These are phyloP conservation scores for Psilopsiagon aymara DNA, from an alignment of 2,113 vertebrate species.

Conservation along the genomic window DNA sequence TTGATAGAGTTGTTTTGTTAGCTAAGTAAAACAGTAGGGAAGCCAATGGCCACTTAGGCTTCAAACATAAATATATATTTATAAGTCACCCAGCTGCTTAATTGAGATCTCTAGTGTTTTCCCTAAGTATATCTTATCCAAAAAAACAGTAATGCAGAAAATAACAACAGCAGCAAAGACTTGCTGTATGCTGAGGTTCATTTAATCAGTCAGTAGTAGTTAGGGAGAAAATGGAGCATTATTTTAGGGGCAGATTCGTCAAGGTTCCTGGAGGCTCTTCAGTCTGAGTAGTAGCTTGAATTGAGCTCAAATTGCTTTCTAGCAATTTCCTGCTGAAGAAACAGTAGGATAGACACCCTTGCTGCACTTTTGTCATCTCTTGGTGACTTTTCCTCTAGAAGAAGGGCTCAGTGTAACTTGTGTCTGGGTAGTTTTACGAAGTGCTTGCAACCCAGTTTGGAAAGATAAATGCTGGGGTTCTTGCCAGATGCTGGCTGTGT, in stretches of 20 bases:
- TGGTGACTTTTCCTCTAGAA: not conserved
- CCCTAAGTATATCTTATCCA: constrained; percentile 67
- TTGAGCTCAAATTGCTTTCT: not conserved
- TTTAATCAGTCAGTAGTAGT: constrained; percentile 63
- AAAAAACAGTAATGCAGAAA: constrained; percentile 67
- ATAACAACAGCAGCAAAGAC: constrained; percentile 58
- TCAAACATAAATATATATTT: constrained; percentile 87
- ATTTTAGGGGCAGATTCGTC: not conserved
- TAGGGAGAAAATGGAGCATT: constrained; percentile 39
- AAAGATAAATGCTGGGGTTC: constrained; percentile 12
- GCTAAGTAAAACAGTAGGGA: constrained; percentile 90
- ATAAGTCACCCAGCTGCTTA: constrained; percentile 84
- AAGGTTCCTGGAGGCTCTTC: not conserved
- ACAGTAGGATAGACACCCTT: not conserved
- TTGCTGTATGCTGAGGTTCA: constrained; percentile 37
- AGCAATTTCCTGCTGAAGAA: not conserved
- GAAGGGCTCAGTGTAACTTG: not conserved
- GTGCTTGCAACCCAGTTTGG: not conserved
- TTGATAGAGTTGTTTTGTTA: constrained; percentile 92
- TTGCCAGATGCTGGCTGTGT: constrained; percentile 55
- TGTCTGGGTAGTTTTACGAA: not conserved
- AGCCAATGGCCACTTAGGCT: constrained; percentile 89
- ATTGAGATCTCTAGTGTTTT: constrained; percentile 80
- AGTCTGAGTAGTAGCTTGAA: not conserved
- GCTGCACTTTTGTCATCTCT: not conserved